These are phyloP conservation scores for Drosophila acutilabella DNA, from an alignment of 2,888 invertebrate species.

Conservation along the genomic window DNA sequence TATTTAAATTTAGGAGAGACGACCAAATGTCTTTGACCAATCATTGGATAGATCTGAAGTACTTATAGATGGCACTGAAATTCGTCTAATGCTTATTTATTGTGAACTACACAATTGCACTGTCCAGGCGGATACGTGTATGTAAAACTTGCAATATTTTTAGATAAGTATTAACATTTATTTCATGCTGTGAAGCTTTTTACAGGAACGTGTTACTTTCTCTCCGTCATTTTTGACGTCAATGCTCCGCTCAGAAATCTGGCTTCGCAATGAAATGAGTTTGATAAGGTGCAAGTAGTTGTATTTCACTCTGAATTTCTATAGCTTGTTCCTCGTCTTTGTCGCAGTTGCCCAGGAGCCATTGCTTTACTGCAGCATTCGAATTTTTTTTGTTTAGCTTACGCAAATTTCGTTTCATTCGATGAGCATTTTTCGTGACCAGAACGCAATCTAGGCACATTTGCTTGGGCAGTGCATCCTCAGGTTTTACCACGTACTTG, in stretches of 20 bases:
- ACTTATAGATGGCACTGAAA: slow-evolving; percentile 87
- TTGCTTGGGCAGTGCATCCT: slow-evolving; percentile 19
- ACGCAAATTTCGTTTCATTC: neutral
- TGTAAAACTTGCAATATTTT: slow-evolving; percentile 14
- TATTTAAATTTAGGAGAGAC: slow-evolving; percentile 40
- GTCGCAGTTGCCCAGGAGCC: neutral
- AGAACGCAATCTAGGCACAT: slow-evolving; percentile 20
- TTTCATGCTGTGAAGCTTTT: neutral
- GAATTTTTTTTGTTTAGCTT: neutral
- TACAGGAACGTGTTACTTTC: neutral
- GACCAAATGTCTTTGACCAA: slow-evolving; percentile 59
- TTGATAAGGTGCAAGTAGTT: neutral
- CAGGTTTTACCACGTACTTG: neutral
- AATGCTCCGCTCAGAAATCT: too few species aligned
- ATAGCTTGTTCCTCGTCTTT: neutral
- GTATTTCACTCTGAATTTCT: neutral
- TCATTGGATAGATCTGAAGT: slow-evolving; percentile 45
- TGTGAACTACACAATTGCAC: slow-evolving; percentile 85
- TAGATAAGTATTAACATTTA: neutral
- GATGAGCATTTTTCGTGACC: slow-evolving; percentile 1
- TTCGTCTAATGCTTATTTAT: slow-evolving; percentile 83
- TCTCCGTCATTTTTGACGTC: too few species aligned
- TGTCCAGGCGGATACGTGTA: slow-evolving; percentile 81
- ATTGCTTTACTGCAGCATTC: neutral
- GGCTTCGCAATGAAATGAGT: too few species aligned